Percentiles rank a stretch among this genome's conserved stretches.
Conservation (phyloP, 2,888 invertebrate species). For the Nasonia oneida region DNA sequence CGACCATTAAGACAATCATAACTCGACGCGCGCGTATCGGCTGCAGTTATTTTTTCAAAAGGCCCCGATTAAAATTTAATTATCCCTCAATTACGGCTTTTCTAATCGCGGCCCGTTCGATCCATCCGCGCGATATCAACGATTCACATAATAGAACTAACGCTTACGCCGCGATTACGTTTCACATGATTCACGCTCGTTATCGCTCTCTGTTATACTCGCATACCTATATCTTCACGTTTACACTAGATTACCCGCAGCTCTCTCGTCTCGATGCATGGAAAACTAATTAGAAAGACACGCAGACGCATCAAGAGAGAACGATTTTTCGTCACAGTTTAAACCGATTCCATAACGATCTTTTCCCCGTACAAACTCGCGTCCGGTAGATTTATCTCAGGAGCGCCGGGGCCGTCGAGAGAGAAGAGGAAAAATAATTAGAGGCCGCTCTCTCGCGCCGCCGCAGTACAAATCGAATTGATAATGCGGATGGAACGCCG, state of each 20-base stretch:
- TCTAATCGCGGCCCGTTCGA: conserved; percentile 28
- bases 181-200: conserved; percentile 23
- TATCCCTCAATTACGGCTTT: conserved; percentile 26
- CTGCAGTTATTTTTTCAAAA: conserved; percentile 8
- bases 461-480: conserved; percentile 62
- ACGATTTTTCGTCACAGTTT: not conserved
- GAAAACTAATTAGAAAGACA: conserved; percentile 1
- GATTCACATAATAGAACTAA: conserved; percentile 6
- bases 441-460: not conserved
- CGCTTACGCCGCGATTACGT: not conserved
- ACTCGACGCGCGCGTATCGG: not conserved
- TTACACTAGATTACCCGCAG: conserved; percentile 5
- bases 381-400: conserved; percentile 2
- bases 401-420: not conserved
- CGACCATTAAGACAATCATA: conserved; percentile 15
- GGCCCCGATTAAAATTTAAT: conserved; percentile 38
- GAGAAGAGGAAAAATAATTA: conserved; percentile 16
- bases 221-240: not conserved
- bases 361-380: not conserved
- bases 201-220: not conserved
- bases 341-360: conserved; percentile 7
- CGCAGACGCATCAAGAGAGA: not conserved
- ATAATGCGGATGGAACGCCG: conserved; percentile 68
- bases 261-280: not conserved
- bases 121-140: conserved; percentile 12